phyloP scores from a whole-genome alignment of 2,797 vertebrate genomes.

The Oceanodroma leucorhoa region DNA sequence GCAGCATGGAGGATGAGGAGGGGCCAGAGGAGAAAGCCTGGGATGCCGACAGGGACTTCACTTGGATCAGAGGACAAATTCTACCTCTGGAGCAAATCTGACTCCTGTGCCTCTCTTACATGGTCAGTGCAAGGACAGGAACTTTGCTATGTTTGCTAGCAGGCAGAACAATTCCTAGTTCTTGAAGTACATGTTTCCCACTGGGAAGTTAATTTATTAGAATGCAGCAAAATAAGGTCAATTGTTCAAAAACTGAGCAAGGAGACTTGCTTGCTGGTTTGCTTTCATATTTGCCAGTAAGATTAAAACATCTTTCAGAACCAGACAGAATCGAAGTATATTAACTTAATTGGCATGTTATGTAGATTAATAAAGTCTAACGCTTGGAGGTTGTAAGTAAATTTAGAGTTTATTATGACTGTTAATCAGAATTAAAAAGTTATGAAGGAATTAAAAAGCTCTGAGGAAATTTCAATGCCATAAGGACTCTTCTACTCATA shows the following conservation, averaged over 20 bases:
- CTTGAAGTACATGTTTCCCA: background rate
- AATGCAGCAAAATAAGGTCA: background rate
- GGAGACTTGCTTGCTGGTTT: background rate
- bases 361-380: conserved; percentile 47
- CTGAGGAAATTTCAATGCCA: background rate
- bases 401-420: conserved; percentile 46
- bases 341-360: conserved; percentile 49
- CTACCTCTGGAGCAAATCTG: background rate
- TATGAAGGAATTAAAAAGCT: conserved; percentile 10
- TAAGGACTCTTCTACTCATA: background rate
- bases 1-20: background rate
- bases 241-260: background rate
- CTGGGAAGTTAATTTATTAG: background rate
- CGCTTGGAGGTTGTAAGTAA: conserved; percentile 9
- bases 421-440: conserved; percentile 56
- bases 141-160: background rate
- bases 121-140: background rate
- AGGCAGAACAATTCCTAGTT: background rate
- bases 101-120: background rate
- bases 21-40: background rate
- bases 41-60: background rate
- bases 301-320: conserved; percentile 35
- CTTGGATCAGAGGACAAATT: background rate
- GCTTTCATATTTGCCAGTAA: background rate
- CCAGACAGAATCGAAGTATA: background rate